A percentile compares a stretch with the other conserved stretches of the same genome.
phyloP scores from a whole-genome alignment of 2,113 vertebrate genomes.

The Etheostoma spectabile region DNA sequence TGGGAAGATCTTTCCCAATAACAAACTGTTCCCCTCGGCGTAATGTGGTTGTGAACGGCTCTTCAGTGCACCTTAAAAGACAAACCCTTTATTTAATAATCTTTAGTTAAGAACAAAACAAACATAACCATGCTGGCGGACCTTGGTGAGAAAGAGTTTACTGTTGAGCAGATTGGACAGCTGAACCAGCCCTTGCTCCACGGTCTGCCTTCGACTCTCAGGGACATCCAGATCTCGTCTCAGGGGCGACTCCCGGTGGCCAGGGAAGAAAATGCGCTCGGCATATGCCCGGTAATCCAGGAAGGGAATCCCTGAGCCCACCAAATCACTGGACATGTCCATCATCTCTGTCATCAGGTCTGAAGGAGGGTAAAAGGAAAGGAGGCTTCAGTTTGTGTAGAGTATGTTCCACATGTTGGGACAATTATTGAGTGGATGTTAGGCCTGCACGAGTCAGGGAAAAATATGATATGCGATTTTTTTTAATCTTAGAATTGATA shows the following conservation, averaged over 20 bases:
- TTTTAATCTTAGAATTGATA: too few relatives aligned
- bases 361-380: constrained; percentile 51
- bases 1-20: neutral
- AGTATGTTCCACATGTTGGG: neutral
- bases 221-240: constrained; percentile 93
- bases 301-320: constrained; percentile 96
- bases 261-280: constrained; percentile 96
- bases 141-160: constrained; percentile 98
- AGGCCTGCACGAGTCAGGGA: too few relatives aligned
- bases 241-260: constrained; percentile 93
- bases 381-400: neutral
- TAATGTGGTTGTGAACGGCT: neutral
- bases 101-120: neutral
- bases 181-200: constrained; percentile 95
- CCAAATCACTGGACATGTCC: constrained; percentile 96
- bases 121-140: constrained; percentile 47
- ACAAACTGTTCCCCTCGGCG: neutral
- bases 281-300: constrained; percentile 94
- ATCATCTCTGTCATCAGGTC: constrained; percentile 99
- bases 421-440: neutral
- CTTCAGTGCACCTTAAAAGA: neutral
- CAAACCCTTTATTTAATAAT: neutral
- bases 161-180: constrained; percentile 98
- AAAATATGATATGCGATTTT: too few relatives aligned
- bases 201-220: constrained; percentile 90